Conservation (phyloP, 2,888 invertebrate genomes). For the Tridacna gigas region DNA sequence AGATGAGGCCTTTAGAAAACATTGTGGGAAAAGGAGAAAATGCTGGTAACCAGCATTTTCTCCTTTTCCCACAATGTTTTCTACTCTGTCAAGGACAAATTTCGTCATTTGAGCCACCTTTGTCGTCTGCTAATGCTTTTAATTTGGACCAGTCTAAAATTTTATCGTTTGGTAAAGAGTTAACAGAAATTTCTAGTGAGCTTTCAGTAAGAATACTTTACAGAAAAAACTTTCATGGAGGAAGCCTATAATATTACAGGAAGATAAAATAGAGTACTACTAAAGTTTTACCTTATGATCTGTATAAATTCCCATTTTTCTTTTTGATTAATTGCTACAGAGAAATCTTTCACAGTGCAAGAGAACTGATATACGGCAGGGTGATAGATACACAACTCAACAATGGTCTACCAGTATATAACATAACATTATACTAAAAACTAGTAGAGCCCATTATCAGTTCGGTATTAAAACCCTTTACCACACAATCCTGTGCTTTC, state of each 20-base stretch:
- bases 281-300: background rate
- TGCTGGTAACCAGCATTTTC: background rate
- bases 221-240: background rate
- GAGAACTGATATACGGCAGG: background rate
- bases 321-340: background rate
- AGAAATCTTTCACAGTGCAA: background rate
- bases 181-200: background rate
- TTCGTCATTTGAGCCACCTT: background rate
- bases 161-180: too few relatives aligned
- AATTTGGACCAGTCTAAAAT: too few relatives aligned
- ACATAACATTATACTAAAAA: background rate
- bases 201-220: background rate
- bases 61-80: background rate
- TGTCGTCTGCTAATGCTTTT: too few relatives aligned
- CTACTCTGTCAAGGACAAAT: background rate
- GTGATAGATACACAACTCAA: background rate
- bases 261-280: background rate
- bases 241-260: background rate
- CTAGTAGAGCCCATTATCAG: background rate
- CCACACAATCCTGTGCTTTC: too few relatives aligned
- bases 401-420: background rate
- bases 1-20: background rate
- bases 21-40: background rate
- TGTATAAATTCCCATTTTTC: constrained; percentile 8
- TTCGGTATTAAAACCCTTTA: too few relatives aligned